Percentiles rank a stretch among this genome's conserved stretches.
Conservation (phyloP, 2,888 invertebrate genomes). For the Erpobdella octoculata region DNA sequence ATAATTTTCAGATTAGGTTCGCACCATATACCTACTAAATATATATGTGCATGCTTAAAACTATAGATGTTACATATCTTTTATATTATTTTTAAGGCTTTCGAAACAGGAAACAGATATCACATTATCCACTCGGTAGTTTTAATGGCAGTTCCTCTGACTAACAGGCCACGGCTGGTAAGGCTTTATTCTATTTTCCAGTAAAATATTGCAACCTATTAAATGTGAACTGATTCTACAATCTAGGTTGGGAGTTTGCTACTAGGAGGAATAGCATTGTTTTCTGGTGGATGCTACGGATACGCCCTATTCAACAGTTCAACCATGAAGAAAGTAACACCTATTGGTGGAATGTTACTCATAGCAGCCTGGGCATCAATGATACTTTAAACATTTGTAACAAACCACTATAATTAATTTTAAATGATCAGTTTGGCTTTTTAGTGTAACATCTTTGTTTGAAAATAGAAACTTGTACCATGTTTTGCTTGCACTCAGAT, state of each 20-base stretch:
- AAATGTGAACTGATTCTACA: background rate
- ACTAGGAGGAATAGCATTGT: slow-evolving; percentile 69
- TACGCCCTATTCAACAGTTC: slow-evolving; percentile 75
- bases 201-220: background rate
- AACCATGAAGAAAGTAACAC: slow-evolving; percentile 67
- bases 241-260: slow-evolving; percentile 71
- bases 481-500: no score
- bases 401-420: no score
- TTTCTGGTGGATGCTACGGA: slow-evolving; percentile 86
- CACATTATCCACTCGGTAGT: slow-evolving; percentile 77
- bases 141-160: slow-evolving; percentile 71
- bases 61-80: no score
- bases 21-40: no score
- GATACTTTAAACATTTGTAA: slow-evolving; percentile 40
- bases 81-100: slow-evolving; percentile 58
- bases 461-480: no score
- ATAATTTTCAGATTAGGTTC: no score
- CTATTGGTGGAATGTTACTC: slow-evolving; percentile 77
- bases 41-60: no score
- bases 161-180: slow-evolving; percentile 69
- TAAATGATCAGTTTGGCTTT: no score
- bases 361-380: slow-evolving; percentile 74
- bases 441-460: no score
- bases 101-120: slow-evolving; percentile 78
- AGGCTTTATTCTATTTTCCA: slow-evolving; percentile 54